phyloP scores from a whole-genome alignment of 2,888 invertebrate species.

The Anarsia innoxiella region DNA sequence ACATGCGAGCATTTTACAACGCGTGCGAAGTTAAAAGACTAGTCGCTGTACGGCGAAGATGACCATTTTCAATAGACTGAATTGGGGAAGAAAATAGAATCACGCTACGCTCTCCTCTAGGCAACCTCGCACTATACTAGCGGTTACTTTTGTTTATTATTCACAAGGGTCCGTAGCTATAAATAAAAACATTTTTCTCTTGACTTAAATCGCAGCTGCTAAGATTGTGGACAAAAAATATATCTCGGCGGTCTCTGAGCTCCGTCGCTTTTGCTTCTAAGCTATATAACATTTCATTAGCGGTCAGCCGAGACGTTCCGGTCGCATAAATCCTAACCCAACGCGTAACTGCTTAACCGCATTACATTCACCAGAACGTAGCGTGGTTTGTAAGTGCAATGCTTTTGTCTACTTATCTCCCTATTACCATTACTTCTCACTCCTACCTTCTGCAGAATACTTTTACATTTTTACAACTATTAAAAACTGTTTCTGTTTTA shows the following conservation, averaged over 20 bases:
- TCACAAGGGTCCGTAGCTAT: constrained; percentile 13
- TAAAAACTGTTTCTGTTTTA: too few species aligned
- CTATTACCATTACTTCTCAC: too few species aligned
- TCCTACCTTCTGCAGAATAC: too few species aligned
- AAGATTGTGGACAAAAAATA: constrained; percentile 35
- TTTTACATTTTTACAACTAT: too few species aligned
- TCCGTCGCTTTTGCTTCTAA: constrained; percentile 21
- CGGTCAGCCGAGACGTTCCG: constrained; percentile 49
- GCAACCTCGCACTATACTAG: neutral
- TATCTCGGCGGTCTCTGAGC: constrained; percentile 29
- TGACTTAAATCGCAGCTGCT: constrained; percentile 11
- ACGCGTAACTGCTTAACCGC: neutral
- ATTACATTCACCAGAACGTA: too few species aligned
- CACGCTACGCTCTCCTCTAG: neutral
- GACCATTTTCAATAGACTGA: too few species aligned
- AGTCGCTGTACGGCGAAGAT: too few species aligned
- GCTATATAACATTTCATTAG: constrained; percentile 64
- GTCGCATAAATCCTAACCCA: constrained; percentile 11
- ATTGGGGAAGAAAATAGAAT: too few species aligned
- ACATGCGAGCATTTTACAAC: too few species aligned
- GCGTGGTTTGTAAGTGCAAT: neutral
- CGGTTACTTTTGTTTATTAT: neutral
- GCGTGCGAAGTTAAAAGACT: too few species aligned
- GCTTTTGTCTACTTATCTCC: neutral
- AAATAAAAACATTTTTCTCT: constrained; percentile 21